Evolutionary conservation across 2,888 invertebrate genomes (phyloP), one percentile per base, ranked within the genome.

Genomic region (Seira musarum): DNA sequence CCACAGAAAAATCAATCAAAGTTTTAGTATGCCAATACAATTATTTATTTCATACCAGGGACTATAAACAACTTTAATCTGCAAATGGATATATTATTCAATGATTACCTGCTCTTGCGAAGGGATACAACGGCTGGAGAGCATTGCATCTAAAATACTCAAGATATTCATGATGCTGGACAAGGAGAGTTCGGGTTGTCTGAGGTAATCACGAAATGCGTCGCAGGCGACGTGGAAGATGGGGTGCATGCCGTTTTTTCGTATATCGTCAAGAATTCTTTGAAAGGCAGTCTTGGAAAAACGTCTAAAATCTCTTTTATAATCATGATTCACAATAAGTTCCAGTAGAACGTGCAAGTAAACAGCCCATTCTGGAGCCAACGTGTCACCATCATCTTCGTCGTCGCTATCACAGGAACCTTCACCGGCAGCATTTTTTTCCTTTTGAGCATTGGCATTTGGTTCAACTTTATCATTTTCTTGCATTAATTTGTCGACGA

Each of bases 161-260:
- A 81, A 8, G 24, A 77, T 77, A 30, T 77, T 71, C 57, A 40
- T 35, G 22, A 81, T 25, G 13, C 25, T 63, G 17, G 49, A 22
- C 3, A 19, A 8, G 1, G 72, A 60, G 2, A 81, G 1, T 15
- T 17, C 49, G 1, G 68, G 21, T 15, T 77, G 66, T n/a, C 60
- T 15, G 22, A 77, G 21, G 40, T 77, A 77, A 40, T 81, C 81
- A 13, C 72, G 67, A 35, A 81, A 81, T 5, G 40, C 19, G 60
- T 81, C 81, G 57, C 81, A 81, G 2, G 77, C 35, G 6, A 68
- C 24, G 19, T 68, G 72, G 8, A 76, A 46, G 10, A 81, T 64
- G 1, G 81, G 81, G 65, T 61, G n/a, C 0, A 57, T 60, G 3
- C 68, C 67, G 46, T 76, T 35, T 21, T 61, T 8, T 3, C 30